phyloP scores from a whole-genome alignment of 2,113 vertebrate species.

The western clawed frog (Xenopus tropicalis) region DNA sequence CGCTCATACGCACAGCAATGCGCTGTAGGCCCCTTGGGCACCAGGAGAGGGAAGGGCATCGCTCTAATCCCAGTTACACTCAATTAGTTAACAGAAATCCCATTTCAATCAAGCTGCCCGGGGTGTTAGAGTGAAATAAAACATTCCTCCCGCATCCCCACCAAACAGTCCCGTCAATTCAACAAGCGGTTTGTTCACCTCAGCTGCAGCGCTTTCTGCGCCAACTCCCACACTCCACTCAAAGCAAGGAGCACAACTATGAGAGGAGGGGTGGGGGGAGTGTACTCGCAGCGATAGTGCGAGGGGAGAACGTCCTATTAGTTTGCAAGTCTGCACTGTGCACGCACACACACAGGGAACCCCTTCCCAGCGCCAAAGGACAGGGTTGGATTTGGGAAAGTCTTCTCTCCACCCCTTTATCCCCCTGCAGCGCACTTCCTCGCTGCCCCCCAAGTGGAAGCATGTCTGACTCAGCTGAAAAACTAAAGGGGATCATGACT shows the following conservation, averaged over 20 bases:
- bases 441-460: not conserved
- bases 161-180: not conserved
- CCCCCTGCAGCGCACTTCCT: not conserved
- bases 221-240: not conserved
- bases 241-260: not conserved
- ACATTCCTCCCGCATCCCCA: too few species aligned
- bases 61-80: too few species aligned
- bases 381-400: not conserved
- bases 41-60: too few species aligned
- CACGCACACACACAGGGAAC: conserved; percentile 4
- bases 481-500: not conserved
- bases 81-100: too few species aligned
- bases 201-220: not conserved
- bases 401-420: not conserved
- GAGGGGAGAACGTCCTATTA: not conserved
- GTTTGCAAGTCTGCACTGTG: not conserved
- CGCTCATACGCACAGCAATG: too few species aligned
- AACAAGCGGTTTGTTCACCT: not conserved
- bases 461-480: not conserved
- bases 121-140: too few species aligned
- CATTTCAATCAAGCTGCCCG: too few species aligned
- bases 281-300: not conserved
- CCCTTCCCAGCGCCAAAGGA: not conserved
- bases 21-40: too few species aligned
- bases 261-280: not conserved